Conservation (phyloP, 1,140 invertebrate species). For the Euglossa dilemma region DNA sequence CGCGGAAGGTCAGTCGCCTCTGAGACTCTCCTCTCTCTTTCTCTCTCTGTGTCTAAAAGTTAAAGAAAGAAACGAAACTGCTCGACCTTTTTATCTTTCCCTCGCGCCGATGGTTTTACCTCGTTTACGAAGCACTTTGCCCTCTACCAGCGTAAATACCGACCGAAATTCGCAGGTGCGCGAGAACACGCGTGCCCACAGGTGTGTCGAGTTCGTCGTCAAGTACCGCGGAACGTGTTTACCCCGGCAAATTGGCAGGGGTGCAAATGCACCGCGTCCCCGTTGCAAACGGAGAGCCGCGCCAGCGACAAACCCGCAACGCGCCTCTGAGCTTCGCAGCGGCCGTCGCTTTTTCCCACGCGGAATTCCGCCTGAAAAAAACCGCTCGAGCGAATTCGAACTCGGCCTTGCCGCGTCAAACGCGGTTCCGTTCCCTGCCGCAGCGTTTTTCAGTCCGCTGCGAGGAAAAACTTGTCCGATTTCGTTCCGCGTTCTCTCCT, state of each 20-base stretch:
- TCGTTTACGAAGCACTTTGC: conserved; percentile 37
- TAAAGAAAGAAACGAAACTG: background rate
- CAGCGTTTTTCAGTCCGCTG: too few relatives aligned
- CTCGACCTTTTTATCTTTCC: conserved; percentile 21
- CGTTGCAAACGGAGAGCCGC: background rate
- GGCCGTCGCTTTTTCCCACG: background rate
- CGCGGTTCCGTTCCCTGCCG: background rate
- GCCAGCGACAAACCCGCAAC: background rate
- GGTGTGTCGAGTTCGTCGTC: conserved; percentile 5
- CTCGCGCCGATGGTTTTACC: conserved; percentile 13
- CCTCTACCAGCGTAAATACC: background rate
- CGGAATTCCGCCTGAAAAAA: background rate
- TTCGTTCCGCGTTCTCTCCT: background rate
- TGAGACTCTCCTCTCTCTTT: conserved; percentile 6
- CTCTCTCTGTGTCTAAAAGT: background rate
- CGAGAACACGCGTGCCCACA: background rate
- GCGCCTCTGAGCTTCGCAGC: background rate
- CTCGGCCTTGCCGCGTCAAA: background rate
- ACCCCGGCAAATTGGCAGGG: conserved; percentile 24
- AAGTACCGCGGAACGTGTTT: conserved; percentile 31
- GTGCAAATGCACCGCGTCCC: conserved; percentile 18
- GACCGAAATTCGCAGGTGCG: conserved; percentile 22
- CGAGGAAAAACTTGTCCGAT: background rate
- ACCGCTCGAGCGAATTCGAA: background rate
- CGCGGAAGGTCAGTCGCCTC: background rate